These are phyloP conservation scores for Athalia circularis DNA, from an alignment of 2,888 invertebrate species.

Conservation along the genomic window DNA sequence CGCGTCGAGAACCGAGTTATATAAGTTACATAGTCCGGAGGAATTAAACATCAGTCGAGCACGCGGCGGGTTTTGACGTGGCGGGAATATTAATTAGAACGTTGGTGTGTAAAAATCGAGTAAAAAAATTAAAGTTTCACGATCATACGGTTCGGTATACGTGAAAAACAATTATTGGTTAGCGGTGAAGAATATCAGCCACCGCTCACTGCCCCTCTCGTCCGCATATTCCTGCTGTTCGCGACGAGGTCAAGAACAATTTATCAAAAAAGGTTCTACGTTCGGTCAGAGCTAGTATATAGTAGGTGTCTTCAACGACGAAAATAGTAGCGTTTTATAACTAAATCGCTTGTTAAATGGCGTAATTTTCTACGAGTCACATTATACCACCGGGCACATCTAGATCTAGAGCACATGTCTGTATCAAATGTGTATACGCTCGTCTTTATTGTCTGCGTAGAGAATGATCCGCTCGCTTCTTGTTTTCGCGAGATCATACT, in stretches of 20 bases:
- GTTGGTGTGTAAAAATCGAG: not conserved
- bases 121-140: too few species aligned
- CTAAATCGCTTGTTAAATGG: slow-evolving; percentile 35
- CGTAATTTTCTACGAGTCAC: slow-evolving; percentile 27
- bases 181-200: too few species aligned
- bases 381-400: slow-evolving; percentile 5
- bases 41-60: not conserved
- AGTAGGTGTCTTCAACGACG: slow-evolving; percentile 37
- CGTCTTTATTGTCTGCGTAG: not conserved
- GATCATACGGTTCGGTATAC: too few species aligned
- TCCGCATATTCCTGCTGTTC: too few species aligned
- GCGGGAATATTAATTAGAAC: slow-evolving; percentile 10
- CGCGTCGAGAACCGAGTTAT: too few species aligned
- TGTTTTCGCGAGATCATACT: slow-evolving; percentile 17
- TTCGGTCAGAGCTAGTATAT: not conserved
- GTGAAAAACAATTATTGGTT: not conserved
- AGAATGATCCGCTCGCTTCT: not conserved
- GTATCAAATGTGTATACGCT: not conserved
- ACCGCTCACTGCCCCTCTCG: too few species aligned
- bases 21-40: too few species aligned
- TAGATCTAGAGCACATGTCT: not conserved
- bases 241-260: slow-evolving; percentile 32
- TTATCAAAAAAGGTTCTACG: slow-evolving; percentile 26
- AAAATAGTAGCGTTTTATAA: slow-evolving; percentile 23
- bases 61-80: not conserved